Percentiles rank a stretch among this genome's conserved stretches.
Evolutionary conservation across 1,140 invertebrate genomes (phyloP).

Genomic region (Elysia chlorotica): DNA sequence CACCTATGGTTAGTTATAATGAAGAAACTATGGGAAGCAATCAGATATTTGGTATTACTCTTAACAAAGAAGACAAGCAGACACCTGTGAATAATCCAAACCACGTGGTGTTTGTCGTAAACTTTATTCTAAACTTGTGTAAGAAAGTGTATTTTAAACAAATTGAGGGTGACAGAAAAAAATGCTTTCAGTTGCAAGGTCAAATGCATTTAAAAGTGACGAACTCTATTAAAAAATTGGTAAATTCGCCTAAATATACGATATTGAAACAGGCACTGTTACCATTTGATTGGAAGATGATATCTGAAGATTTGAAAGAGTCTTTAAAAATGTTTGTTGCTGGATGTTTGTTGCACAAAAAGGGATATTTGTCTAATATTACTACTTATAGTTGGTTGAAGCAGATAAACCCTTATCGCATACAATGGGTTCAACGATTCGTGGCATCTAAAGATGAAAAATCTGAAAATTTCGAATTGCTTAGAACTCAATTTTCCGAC

Average conservation of each 20-base stretch:
- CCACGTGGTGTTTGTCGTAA: neutral
- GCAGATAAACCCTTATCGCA: neutral
- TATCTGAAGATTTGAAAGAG: neutral
- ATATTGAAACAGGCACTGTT: neutral
- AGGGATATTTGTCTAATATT: neutral
- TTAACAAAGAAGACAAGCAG: neutral
- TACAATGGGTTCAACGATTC: neutral
- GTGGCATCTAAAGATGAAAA: neutral
- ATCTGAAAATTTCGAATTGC: neutral
- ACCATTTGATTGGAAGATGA: neutral
- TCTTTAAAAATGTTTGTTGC: too few species aligned
- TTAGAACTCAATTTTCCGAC: neutral
- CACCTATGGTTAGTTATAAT: neutral
- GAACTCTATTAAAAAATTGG: neutral
- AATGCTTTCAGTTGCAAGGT: neutral
- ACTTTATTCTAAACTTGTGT: neutral
- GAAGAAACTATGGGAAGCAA: neutral
- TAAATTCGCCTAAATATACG: neutral
- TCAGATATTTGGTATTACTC: neutral
- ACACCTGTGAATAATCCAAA: neutral
- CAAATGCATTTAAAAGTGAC: neutral
- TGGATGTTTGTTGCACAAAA: neutral
- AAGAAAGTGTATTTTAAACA: neutral
- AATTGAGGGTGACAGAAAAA: neutral
- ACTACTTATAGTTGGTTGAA: neutral